phyloP scores from a whole-genome alignment of 2,113 vertebrate genomes.

The Potamarius usumacintae region DNA sequence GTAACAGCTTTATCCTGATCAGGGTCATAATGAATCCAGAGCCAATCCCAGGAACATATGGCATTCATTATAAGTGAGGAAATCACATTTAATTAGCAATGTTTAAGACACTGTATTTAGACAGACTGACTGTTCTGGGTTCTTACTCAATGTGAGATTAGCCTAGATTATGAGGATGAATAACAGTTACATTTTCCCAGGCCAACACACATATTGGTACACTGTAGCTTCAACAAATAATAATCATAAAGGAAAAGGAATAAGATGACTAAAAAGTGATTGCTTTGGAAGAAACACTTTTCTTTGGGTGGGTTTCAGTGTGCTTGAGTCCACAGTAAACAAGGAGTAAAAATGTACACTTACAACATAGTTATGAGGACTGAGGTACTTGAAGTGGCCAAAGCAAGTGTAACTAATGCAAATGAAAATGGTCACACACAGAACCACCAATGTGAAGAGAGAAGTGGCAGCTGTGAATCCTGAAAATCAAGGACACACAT shows the following conservation, averaged over 20 bases:
- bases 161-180: not conserved
- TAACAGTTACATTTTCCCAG: not conserved
- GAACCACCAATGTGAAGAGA: constrained; percentile 84
- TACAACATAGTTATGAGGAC: constrained; percentile 86
- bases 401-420: constrained; percentile 84
- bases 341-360: constrained; percentile 45
- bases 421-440: constrained; percentile 80
- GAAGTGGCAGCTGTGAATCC: constrained; percentile 83
- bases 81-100: not conserved
- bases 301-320: not conserved
- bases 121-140: not conserved
- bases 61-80: not conserved
- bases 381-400: constrained; percentile 87
- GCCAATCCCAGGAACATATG: not conserved
- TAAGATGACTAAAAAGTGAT: not conserved
- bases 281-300: not conserved
- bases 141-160: not conserved
- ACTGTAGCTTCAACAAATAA: not conserved
- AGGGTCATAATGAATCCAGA: not conserved
- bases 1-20: not conserved
- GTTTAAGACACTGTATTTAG: not conserved
- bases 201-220: not conserved
- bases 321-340: no score
- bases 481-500: constrained; percentile 64
- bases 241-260: not conserved